Percentiles rank a stretch among this genome's conserved stretches.
Conservation (phyloP, 2,797 vertebrate genomes). For the Graptemys geographica region DNA sequence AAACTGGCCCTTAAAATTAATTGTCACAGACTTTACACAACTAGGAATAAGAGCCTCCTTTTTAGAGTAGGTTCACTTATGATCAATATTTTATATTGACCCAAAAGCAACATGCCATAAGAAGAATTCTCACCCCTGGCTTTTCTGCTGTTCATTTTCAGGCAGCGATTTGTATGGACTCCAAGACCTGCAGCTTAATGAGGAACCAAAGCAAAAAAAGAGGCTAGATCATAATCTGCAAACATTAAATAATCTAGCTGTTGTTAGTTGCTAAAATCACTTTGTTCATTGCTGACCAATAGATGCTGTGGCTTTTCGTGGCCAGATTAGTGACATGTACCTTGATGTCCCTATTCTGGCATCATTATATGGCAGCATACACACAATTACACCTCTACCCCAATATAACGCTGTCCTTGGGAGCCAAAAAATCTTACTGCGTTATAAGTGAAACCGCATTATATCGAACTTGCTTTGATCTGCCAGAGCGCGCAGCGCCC, state of each 20-base stretch:
- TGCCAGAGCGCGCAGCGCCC: too few relatives aligned
- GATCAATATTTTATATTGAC: not conserved
- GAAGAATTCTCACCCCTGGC: not conserved
- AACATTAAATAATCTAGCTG: not conserved
- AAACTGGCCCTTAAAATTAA: not conserved
- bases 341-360: not conserved
- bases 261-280: not conserved
- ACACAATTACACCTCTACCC: not conserved
- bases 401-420: too few relatives aligned
- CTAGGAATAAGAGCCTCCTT: not conserved
- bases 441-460: too few relatives aligned
- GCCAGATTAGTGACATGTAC: fast-evolving
- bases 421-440: too few relatives aligned
- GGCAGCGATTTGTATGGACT: not conserved
- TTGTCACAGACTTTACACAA: not conserved
- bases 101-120: not conserved
- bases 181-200: fast-evolving
- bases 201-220: not conserved
- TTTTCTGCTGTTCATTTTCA: not conserved
- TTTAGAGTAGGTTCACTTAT: not conserved
- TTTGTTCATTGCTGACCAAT: not conserved
- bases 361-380: constrained; percentile 1
- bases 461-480: too few relatives aligned
- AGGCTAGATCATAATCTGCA: not conserved
- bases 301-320: not conserved